These are phyloP conservation scores for Timema cristinae DNA, from an alignment of 2,888 invertebrate species.

Conservation along the genomic window DNA sequence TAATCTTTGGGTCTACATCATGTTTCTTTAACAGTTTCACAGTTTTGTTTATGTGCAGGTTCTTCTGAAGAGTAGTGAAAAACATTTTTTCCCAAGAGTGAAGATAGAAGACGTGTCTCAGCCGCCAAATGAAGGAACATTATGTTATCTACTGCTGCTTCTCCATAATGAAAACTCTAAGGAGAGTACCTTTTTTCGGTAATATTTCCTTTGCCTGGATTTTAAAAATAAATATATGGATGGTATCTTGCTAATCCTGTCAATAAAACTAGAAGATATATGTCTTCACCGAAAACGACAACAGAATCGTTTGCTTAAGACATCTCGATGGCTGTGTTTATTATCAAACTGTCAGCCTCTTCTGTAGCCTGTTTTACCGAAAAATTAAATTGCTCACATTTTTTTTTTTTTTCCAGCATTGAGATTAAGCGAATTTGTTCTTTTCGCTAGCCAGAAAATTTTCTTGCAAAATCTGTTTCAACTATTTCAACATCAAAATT, in stretches of 20 bases:
- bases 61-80: constrained; percentile 1
- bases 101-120: neutral
- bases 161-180: constrained; percentile 1
- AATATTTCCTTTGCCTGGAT: neutral
- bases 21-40: neutral
- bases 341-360: constrained; percentile 5
- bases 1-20: neutral
- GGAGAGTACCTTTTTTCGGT: neutral
- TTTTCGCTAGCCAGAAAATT: no score
- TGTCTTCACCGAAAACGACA: neutral
- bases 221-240: neutral
- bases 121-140: neutral
- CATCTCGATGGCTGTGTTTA: neutral
- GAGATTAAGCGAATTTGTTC: no score
- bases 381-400: no score
- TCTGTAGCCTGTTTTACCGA: neutral
- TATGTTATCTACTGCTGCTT: constrained; percentile 1
- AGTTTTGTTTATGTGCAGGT: constrained; percentile 1
- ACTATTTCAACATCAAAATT: no score
- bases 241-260: neutral
- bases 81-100: neutral
- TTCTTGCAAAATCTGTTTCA: no score
- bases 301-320: neutral
- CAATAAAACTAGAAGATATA: neutral
- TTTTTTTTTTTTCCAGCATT: no score